Base-by-base conservation (phyloP, 2,113 vertebrate species). In the Uropsilus gracilis region DNA sequence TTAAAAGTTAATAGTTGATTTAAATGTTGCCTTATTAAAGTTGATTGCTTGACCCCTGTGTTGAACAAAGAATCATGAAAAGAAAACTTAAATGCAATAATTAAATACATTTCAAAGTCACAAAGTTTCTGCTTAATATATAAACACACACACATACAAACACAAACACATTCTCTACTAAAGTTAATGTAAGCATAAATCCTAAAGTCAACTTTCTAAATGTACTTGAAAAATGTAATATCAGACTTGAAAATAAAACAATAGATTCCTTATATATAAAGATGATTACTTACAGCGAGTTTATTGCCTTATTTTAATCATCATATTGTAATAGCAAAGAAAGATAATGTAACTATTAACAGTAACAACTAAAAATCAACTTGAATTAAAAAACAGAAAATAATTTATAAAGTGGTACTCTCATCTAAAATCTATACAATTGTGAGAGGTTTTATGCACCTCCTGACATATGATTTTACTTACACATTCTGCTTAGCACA, bases 51-150 rank as follows among this genome's bases (percentile, higher is more conserved):
- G 77, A 75, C 9, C 57, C 8, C 59, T 96, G 88, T 61, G 42
- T 42, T 1, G 69, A 97, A 97, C 85, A 97, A 96, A 92, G 13
- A 90, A 7, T 89, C 97, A 22, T 89, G 26, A 94, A 96, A 97
- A 32, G 37, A 94, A 94, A 95, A 92, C 53, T 90, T 89, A 72
- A 91, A 64, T 90, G 50, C 73, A 81, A 87, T 93, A 96, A 94
- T 97, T 83, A 66, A 69, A 55, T 61, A 88, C 97, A 96, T 80
- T 90, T 46, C 11, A 10, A 72, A 86, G 24, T 37, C 12, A 14
- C 22, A 84, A 2, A 37, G 20, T 55, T 75, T 89, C 17, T 81
- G 20, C 53, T 78, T 88, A n/a, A 86, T 9, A 28, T 1, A 68
- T 37, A 82, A 8, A 61, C n/a, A 11, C 4, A 89, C 8, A 69